A percentile compares a stretch with the other conserved stretches of the same genome.
These are phyloP conservation scores for Drosophila testacea DNA, from an alignment of 2,888 invertebrate species.

Conservation along the genomic window DNA sequence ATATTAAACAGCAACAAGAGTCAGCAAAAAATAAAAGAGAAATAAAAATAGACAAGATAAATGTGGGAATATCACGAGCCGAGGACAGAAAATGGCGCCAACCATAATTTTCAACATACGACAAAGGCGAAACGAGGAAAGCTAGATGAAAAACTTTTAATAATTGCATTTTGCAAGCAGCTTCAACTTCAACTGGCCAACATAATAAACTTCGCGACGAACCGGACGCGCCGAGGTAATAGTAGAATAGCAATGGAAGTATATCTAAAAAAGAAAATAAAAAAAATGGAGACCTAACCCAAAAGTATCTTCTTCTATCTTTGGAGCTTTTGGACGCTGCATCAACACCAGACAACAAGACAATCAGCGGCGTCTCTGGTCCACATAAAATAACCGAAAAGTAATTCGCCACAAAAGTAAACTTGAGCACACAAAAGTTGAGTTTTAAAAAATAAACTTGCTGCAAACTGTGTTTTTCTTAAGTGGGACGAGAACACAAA, in stretches of 20 bases:
- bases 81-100: slow-evolving; percentile 55
- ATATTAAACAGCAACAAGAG: slow-evolving; percentile 8
- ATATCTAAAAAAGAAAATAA: background rate
- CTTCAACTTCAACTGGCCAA: slow-evolving; percentile 51
- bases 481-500: background rate
- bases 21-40: background rate
- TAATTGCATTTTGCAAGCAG: slow-evolving; percentile 71
- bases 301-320: slow-evolving; percentile 23
- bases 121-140: slow-evolving; percentile 45
- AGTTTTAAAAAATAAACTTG: slow-evolving; percentile 80
- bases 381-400: slow-evolving; percentile 80
- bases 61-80: slow-evolving; percentile 27
- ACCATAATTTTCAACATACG: slow-evolving; percentile 63
- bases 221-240: slow-evolving; percentile 37
- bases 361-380: slow-evolving; percentile 66
- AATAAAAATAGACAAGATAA: slow-evolving; percentile 3
- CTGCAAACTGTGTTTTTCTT: slow-evolving; percentile 72
- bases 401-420: slow-evolving; percentile 78
- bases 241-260: slow-evolving; percentile 9
- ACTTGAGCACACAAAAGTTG: slow-evolving; percentile 77
- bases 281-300: slow-evolving; percentile 14
- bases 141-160: slow-evolving; percentile 59
- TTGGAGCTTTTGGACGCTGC: slow-evolving; percentile 39
- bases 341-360: slow-evolving; percentile 76
- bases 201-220: slow-evolving; percentile 70